Evolutionary conservation across 2,888 invertebrate genomes (phyloP), one percentile per base, ranked within the genome.

Genomic region (Agrochola lota): DNA sequence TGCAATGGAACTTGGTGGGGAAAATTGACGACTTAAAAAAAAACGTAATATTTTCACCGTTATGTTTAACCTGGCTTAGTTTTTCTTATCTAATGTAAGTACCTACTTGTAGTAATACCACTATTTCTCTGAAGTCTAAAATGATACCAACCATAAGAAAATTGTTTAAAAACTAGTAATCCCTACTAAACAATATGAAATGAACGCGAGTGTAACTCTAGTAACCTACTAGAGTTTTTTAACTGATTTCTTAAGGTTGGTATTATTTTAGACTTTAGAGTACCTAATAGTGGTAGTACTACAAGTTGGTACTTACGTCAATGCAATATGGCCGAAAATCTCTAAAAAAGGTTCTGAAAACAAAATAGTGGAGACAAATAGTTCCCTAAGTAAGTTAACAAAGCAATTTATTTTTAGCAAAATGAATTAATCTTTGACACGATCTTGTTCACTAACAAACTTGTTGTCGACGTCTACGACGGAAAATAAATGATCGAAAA

Each of bases 391-490:
- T 9, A 23, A 23, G 55, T 23, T 55, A 11, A 57, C 3, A n/a
- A 9, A 26, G 5, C 20, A 55, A 43, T 55, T n/a, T 60, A 8
- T 4, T 23, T 57, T 30, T 26, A 52, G 35, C 30, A 35, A 55
- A 74, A 20, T 30, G 12, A 30, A 17, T 17, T 55, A 46, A 46
- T 20, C n/a, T 55, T 43, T 46, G 74, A 49, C 74, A 60, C 46
- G 46, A 72, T 35, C 7, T 55, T 71, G 30, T 30, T 71, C 17
- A 73, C 17, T 23, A 40, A 43, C 20, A 72, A 40, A 73, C 23
- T 73, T 60, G 20, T 40, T 30, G 11, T 30, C 43, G 26, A 71
- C 40, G 20, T 60, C n/a, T 55, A 57, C 60, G 70, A 60, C 20
- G 12, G 60, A 70, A 60, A 55, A 70, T 23, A 43, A 43, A n/a